phyloP scores from a whole-genome alignment of 1,140 invertebrate species.

The Bombus sibiricus region DNA sequence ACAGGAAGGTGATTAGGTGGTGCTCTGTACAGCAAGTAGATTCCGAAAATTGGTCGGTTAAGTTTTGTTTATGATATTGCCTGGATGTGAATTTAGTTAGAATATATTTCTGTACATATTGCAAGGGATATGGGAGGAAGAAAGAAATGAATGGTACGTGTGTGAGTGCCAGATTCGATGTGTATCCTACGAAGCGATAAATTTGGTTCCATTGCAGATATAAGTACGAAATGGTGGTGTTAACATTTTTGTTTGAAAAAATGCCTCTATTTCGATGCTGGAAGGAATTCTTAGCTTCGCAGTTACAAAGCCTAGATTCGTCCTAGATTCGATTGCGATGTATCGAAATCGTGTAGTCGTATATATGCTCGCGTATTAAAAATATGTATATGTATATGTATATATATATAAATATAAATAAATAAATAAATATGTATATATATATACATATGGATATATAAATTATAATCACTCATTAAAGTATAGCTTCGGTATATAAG shows the following conservation, averaged over 20 bases:
- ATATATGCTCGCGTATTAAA: slow-evolving; percentile 62
- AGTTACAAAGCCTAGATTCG: slow-evolving; percentile 59
- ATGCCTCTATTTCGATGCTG: slow-evolving; percentile 15
- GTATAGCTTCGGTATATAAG: slow-evolving; percentile 68
- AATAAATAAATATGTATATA: slow-evolving; percentile 36
- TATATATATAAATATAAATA: slow-evolving; percentile 34
- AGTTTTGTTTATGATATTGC: slow-evolving; percentile 48
- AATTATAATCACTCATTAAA: slow-evolving; percentile 72
- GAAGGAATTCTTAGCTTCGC: slow-evolving; percentile 56
- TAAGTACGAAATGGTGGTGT: slow-evolving; percentile 22
- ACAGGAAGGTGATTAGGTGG: slow-evolving; percentile 46
- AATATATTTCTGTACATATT: slow-evolving; percentile 70
- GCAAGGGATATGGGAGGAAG: slow-evolving; percentile 37
- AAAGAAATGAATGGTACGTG: slow-evolving; percentile 44
- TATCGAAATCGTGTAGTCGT: slow-evolving; percentile 55
- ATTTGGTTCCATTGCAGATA: slow-evolving; percentile 17
- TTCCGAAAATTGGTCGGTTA: slow-evolving; percentile 20
- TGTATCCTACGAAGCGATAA: slow-evolving; percentile 24
- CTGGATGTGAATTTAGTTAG: slow-evolving; percentile 70
- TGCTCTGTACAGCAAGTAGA: slow-evolving; percentile 56
- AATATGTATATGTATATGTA: slow-evolving; percentile 54
- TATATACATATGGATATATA: slow-evolving; percentile 46
- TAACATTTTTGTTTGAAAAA: background rate
- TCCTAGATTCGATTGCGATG: slow-evolving; percentile 60
- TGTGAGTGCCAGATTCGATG: slow-evolving; percentile 60